Conservation (phyloP, 92 coral and sea anemone genomes). For the Palythoa grandiflora region DNA sequence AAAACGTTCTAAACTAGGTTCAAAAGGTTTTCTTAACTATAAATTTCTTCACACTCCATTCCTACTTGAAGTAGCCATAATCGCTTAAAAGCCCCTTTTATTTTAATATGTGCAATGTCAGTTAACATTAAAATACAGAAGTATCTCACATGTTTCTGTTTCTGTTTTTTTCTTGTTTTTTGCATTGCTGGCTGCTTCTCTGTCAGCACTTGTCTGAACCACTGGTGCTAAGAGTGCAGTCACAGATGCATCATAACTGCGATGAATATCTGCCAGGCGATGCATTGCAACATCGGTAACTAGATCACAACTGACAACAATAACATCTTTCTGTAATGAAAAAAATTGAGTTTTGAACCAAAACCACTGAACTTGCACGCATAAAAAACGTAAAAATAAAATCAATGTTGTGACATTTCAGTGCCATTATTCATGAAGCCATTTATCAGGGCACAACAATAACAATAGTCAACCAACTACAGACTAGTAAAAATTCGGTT, state of each 20-base stretch:
- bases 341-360: not conserved
- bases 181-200: constrained; percentile 87
- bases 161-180: constrained; percentile 80
- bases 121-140: not conserved
- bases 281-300: constrained; percentile 94
- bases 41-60: too few relatives aligned
- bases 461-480: too few relatives aligned
- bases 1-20: too few relatives aligned
- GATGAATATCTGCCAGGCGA: constrained; percentile 95
- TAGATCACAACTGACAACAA: constrained; percentile 94
- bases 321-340: constrained; percentile 83
- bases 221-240: constrained; percentile 88
- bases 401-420: too few relatives aligned
- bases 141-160: constrained; percentile 49
- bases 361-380: too few relatives aligned
- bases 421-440: too few relatives aligned
- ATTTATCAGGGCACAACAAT: too few relatives aligned
- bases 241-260: constrained; percentile 88
- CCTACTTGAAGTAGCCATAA: too few relatives aligned
- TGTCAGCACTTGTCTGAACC: constrained; percentile 89
- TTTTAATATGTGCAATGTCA: too few relatives aligned
- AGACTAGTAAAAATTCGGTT: too few relatives aligned
- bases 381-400: not conserved
- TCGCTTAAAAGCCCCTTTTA: too few relatives aligned
- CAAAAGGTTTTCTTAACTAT: too few relatives aligned